Evolutionary conservation across 2,888 invertebrate species (phyloP).

Genomic region (Tinea pellionella): DNA sequence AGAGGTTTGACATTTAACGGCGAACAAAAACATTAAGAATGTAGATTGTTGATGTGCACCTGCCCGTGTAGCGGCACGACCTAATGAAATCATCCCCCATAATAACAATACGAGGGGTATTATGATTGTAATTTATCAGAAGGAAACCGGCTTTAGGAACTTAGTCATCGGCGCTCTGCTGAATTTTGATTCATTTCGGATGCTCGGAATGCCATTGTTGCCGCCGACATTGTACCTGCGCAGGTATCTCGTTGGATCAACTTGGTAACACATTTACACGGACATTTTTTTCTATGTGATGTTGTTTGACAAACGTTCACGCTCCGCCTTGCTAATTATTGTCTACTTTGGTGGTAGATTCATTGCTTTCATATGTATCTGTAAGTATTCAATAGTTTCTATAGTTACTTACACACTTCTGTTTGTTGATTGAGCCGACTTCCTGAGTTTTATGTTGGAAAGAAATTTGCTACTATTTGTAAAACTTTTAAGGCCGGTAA

Average conservation of each 20-base stretch:
- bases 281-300: slow-evolving; percentile 40
- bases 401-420: not conserved
- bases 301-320: slow-evolving; percentile 41
- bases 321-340: slow-evolving; percentile 20
- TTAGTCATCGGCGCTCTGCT: slow-evolving; percentile 40
- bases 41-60: not conserved
- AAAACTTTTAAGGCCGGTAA: too few relatives aligned
- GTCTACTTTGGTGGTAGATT: not conserved
- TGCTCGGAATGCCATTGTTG: slow-evolving; percentile 58
- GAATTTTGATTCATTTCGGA: slow-evolving; percentile 37
- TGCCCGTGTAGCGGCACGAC: slow-evolving; percentile 27
- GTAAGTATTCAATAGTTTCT: too few relatives aligned
- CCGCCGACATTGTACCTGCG: slow-evolving; percentile 39
- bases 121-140: slow-evolving; percentile 57
- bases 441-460: not conserved
- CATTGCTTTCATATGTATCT: not conserved
- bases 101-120: slow-evolving; percentile 49
- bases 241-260: slow-evolving; percentile 22
- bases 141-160: slow-evolving; percentile 20
- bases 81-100: slow-evolving; percentile 60
- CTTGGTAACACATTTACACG: not conserved
- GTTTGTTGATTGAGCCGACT: not conserved
- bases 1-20: slow-evolving; percentile 1
- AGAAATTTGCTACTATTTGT: not conserved
- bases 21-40: not conserved